phyloP scores from a whole-genome alignment of 2,888 invertebrate species.

The Chloroclystis v-ata region DNA sequence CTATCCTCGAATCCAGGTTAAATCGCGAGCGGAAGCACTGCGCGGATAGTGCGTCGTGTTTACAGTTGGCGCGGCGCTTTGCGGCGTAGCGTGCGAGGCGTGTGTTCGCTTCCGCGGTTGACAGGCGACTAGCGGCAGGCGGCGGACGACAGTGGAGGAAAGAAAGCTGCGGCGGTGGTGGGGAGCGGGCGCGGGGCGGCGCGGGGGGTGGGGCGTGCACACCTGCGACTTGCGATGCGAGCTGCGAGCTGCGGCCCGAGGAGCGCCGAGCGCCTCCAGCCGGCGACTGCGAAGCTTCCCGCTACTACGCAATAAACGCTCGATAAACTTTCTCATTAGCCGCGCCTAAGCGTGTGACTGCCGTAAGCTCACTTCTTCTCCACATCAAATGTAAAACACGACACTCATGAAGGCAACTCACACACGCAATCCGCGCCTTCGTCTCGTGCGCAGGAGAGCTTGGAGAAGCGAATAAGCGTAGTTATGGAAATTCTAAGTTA shows the following conservation, averaged over 20 bases:
- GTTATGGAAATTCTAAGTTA: conserved; percentile 33
- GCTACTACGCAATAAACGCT: conserved; percentile 78
- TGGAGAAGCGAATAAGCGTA: conserved; percentile 37
- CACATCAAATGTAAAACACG: conserved; percentile 63
- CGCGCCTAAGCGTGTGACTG: conserved; percentile 76
- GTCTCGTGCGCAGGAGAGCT: conserved; percentile 38
- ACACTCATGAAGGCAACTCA: conserved; percentile 55
- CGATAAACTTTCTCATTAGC: conserved; percentile 78
- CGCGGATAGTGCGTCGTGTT: conserved; percentile 71
- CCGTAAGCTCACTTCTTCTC: conserved; percentile 72
- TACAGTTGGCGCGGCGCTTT: conserved; percentile 71
- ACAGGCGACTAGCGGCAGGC: conserved; percentile 64
- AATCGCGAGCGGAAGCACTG: conserved; percentile 65
- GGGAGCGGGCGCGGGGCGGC: conserved; percentile 41
- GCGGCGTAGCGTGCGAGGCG: conserved; percentile 32
- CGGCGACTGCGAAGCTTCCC: conserved; percentile 65
- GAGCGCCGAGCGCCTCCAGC: conserved; percentile 46
- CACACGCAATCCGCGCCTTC: conserved; percentile 43
- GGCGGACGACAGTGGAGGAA: conserved; percentile 32
- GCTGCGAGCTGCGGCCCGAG: conserved; percentile 49
- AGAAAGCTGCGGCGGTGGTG: conserved; percentile 51
- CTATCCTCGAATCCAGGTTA: conserved; percentile 59
- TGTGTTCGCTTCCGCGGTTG: conserved; percentile 59
- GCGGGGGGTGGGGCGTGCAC: conserved; percentile 50
- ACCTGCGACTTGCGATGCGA: conserved; percentile 69